Evolutionary conservation across 2,113 vertebrate species (phyloP).

Genomic region (Uria aalge): DNA sequence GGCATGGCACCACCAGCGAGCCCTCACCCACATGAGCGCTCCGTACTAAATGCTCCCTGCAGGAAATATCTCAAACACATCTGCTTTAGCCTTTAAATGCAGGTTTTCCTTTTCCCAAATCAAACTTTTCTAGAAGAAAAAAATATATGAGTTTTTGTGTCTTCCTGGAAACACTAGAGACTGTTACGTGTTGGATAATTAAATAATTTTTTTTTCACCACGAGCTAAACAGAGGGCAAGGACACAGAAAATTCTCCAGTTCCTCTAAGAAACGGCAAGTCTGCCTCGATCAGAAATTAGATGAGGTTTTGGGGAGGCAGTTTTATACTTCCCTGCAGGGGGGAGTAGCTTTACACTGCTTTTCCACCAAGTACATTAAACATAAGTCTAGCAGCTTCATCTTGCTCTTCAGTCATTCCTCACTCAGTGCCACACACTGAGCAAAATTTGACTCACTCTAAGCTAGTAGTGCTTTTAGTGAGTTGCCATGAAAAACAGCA

Average conservation of each 20-base stretch:
- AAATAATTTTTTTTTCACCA: background rate
- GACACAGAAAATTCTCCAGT: background rate
- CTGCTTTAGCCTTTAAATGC: background rate
- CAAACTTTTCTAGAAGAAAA: background rate
- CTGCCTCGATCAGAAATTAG: background rate
- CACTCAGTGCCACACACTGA: conserved; percentile 16
- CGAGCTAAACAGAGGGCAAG: background rate
- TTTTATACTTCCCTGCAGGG: background rate
- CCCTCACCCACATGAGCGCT: background rate
- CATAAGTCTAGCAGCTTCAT: background rate
- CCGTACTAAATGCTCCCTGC: background rate
- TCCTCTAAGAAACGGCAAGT: background rate
- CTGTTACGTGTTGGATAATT: background rate
- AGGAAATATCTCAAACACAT: background rate
- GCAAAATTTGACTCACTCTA: conserved; percentile 24
- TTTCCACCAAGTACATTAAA: background rate
- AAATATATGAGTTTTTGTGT: fast-evolving
- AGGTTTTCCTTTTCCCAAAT: background rate
- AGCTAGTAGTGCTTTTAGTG: background rate
- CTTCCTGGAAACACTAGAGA: background rate
- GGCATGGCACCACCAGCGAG: background rate
- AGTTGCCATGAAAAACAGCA: conserved; percentile 33
- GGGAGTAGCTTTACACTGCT: background rate
- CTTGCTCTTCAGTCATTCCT: conserved; percentile 1
- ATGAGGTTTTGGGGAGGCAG: background rate